phyloP scores from a whole-genome alignment of 2,113 vertebrate species.

The Leiothrix lutea region DNA sequence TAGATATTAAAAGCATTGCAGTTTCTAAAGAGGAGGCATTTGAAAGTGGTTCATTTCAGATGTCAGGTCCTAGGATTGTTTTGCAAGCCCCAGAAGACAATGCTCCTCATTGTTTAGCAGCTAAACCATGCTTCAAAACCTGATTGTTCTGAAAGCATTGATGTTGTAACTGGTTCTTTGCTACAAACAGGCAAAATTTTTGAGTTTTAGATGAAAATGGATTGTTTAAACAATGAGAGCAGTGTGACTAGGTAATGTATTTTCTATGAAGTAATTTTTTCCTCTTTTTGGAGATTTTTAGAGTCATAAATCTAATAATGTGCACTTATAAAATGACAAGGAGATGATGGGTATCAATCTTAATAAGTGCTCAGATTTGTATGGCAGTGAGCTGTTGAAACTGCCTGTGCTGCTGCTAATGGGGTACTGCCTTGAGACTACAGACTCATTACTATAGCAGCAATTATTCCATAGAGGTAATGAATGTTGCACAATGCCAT shows the following conservation, averaged over 20 bases:
- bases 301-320: background rate
- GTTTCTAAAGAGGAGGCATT: background rate
- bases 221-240: background rate
- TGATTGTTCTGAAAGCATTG: background rate
- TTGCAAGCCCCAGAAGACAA: background rate
- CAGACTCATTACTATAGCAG: slow-evolving; percentile 26
- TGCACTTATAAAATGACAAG: background rate
- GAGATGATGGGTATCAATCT: background rate
- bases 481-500: slow-evolving; percentile 7
- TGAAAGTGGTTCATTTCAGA: background rate
- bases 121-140: background rate
- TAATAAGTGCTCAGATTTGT: background rate
- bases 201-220: background rate
- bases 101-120: background rate
- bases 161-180: background rate
- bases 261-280: background rate
- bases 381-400: background rate
- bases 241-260: background rate
- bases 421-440: background rate
- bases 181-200: background rate
- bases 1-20: background rate
- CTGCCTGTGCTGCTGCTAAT: slow-evolving; percentile 15
- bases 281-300: background rate
- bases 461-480: background rate
- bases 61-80: background rate